These are phyloP conservation scores for Tichodroma muraria DNA, from an alignment of 2,113 vertebrate species.

Conservation along the genomic window DNA sequence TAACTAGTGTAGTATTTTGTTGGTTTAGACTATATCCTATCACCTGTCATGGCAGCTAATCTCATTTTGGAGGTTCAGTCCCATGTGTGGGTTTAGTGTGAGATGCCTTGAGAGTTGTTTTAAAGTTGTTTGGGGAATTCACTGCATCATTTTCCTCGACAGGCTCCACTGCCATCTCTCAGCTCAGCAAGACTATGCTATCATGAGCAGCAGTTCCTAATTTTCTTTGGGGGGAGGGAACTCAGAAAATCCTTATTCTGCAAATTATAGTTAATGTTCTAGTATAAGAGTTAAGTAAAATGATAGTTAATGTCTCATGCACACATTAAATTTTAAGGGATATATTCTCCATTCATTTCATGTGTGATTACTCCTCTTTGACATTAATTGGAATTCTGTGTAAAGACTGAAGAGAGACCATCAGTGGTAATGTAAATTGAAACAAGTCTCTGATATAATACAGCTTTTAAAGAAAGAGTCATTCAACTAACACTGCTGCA, in stretches of 20 bases:
- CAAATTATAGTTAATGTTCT: not conserved
- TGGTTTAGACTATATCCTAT: not conserved
- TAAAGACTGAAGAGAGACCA: not conserved
- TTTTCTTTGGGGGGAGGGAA: not conserved
- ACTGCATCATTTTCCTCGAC: not conserved
- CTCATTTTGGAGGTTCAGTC: not conserved
- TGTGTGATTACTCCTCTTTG: not conserved
- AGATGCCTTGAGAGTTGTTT: not conserved
- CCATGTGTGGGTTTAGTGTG: not conserved
- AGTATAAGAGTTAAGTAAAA: not conserved
- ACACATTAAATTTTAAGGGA: not conserved
- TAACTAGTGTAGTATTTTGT: not conserved
- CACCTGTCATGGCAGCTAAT: not conserved
- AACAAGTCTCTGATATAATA: not conserved
- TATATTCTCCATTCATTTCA: not conserved
- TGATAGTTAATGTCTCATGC: not conserved
- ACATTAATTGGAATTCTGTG: not conserved
- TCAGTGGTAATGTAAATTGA: conserved; percentile 1
- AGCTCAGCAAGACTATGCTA: not conserved
- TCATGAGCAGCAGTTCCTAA: not conserved
- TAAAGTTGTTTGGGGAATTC: not conserved
- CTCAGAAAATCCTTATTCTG: not conserved
- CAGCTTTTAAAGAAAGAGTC: not conserved
- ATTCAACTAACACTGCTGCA: not conserved
- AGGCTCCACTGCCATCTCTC: not conserved